Percentiles rank a stretch among this genome's conserved stretches.
These are phyloP conservation scores for Nannoperca australis DNA, from an alignment of 2,797 vertebrate species.

Conservation along the genomic window DNA sequence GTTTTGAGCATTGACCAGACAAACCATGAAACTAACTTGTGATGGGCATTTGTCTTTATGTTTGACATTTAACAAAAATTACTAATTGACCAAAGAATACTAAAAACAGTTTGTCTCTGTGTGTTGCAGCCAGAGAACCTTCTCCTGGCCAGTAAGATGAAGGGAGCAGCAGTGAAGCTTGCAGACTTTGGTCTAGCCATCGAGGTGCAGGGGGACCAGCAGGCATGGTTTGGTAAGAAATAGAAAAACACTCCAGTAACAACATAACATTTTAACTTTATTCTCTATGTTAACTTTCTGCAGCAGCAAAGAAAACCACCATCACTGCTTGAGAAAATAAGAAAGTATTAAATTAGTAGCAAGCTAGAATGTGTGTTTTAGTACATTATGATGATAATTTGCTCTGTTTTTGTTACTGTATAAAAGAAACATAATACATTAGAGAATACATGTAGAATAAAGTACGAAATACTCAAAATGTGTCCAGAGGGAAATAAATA, in stretches of 20 bases:
- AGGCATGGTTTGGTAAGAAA: conserved; percentile 98
- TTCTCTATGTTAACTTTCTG: conserved; percentile 2
- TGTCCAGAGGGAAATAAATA: not conserved
- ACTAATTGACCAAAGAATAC: not conserved
- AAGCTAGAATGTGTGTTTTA: not conserved
- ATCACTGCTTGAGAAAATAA: not conserved
- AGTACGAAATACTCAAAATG: not conserved
- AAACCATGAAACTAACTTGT: not conserved
- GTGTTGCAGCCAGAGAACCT: conserved; percentile 94
- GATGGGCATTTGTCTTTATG: not conserved
- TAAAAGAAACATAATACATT: not conserved
- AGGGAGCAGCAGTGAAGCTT: conserved; percentile 97
- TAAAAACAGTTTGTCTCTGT: not conserved
- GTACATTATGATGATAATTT: not conserved
- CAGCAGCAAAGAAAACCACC: not conserved
- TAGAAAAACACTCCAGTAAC: not conserved
- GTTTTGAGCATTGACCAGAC: not conserved
- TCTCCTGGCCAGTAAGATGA: conserved; percentile 98
- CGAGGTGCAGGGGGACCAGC: conserved; percentile 98
- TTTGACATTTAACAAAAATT: not conserved
- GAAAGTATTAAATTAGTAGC: not conserved
- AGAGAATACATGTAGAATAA: not conserved
- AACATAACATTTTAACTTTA: not conserved
- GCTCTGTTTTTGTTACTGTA: not conserved
- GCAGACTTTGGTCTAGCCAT: conserved; percentile 98